Base-by-base conservation (phyloP, 2,888 invertebrate genomes). In the Meiosimyza platycephala region DNA sequence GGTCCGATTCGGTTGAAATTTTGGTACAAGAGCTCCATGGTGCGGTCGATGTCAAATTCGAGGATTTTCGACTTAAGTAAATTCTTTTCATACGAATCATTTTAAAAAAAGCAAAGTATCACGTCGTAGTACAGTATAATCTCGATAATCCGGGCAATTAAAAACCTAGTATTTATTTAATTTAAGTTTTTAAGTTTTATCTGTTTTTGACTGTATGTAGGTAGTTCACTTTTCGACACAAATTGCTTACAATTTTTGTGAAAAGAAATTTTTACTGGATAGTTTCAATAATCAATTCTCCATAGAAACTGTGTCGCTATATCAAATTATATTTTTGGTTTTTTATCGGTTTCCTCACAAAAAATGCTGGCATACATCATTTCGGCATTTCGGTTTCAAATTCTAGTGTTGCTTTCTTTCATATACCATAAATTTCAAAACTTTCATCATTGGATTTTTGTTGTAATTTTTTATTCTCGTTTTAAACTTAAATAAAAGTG, bases 401-500 rank as follows among this genome's bases (percentile, higher is more conserved):
- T 60, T 60, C 55, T 15, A 33, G n/a, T 28, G 57, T 22, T 40
- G 59, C 73, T 40, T 40, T 40, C 40, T 40, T 40, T 9, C 9
- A 9, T 40, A 40, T 40, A 40, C 40, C 28, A 40, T 40, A 40
- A 70, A 64, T 69, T 76, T 74, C 76, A 74, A 54, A 72, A 74
- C 55, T 68, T 75, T 74, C 77, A 75, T 76, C 67, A 77, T 77
- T 76, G 76, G 77, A 75, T 78, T 74, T 74, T 72, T 68, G 48
- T 68, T 55, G 28, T 59, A 52, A 9, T 40, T 74, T 79, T 79
- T 78, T 79, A 79, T 80, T 79, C 73, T 77, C 77, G 77, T 80
- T 78, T 79, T 80, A 79, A 82, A 81, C 83, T 83, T 83, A 84
- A 83, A 82, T 82, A 80, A 83, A 82, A 80, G 78, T 80, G 79